Conservation (phyloP, 2,797 vertebrate species). For the Sus cebifrons region DNA sequence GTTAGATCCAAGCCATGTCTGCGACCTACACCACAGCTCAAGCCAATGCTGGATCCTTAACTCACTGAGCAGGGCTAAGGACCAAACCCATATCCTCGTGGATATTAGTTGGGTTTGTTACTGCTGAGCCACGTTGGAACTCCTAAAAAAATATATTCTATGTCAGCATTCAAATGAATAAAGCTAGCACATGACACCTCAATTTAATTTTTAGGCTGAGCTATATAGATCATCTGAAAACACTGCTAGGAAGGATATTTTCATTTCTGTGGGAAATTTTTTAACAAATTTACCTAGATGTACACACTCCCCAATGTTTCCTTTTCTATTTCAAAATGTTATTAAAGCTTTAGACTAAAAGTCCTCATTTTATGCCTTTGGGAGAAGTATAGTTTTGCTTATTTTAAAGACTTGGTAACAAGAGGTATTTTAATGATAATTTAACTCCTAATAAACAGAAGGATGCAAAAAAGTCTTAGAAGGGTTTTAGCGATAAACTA, state of each 20-base stretch:
- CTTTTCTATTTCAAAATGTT: constrained; percentile 63
- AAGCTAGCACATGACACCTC: not conserved
- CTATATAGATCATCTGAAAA: constrained; percentile 19
- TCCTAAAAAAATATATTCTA: not conserved
- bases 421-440: constrained; percentile 51
- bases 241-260: not conserved
- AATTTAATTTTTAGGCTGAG: constrained; percentile 30
- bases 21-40: too few relatives aligned
- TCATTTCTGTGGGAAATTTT: not conserved
- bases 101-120: too few relatives aligned
- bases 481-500: not conserved
- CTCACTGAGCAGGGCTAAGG: too few relatives aligned
- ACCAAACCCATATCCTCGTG: too few relatives aligned
- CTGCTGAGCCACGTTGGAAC: too few relatives aligned
- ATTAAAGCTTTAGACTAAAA: constrained; percentile 54
- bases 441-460: not conserved
- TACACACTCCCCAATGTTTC: not conserved
- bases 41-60: too few relatives aligned
- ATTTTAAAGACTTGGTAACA: constrained; percentile 67
- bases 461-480: not conserved
- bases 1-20: too few relatives aligned
- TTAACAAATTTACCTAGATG: constrained; percentile 21
- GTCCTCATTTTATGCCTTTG: not conserved
- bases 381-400: constrained; percentile 39
- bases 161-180: constrained; percentile 16